Percentiles rank a stretch among this genome's conserved stretches.
These are phyloP conservation scores for Cichladusa arquata DNA, from an alignment of 2,113 vertebrate genomes.

Conservation along the genomic window DNA sequence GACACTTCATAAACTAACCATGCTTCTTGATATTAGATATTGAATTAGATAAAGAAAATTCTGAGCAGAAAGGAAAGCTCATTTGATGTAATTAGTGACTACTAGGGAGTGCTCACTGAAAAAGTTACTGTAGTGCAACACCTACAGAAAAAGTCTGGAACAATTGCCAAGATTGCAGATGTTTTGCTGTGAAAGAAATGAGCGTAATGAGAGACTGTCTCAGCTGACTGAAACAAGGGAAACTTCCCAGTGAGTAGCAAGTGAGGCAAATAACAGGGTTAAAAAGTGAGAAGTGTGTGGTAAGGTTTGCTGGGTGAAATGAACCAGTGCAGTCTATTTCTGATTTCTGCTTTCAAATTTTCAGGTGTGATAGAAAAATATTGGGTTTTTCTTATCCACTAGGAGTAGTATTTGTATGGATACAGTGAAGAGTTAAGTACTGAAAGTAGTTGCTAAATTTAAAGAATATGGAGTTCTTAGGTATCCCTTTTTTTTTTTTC, in stretches of 20 bases:
- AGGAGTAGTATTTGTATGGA: neutral
- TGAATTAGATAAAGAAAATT: neutral
- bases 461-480: neutral
- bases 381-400: neutral
- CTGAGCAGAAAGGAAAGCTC: neutral
- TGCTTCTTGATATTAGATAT: neutral
- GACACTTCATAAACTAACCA: rapidly evolving
- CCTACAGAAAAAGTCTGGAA: neutral
- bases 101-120: neutral
- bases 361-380: neutral
- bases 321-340: neutral
- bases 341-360: neutral
- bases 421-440: neutral
- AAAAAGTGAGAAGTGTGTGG: neutral
- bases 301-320: neutral
- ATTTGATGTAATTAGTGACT: neutral
- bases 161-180: neutral
- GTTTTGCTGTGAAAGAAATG: neutral
- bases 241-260: neutral
- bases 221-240: neutral
- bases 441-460: neutral
- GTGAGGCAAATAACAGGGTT: neutral
- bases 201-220: neutral
- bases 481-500: neutral
- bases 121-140: neutral